Base-by-base conservation (phyloP, 1,140 invertebrate species). In the Globodera rostochiensis region DNA sequence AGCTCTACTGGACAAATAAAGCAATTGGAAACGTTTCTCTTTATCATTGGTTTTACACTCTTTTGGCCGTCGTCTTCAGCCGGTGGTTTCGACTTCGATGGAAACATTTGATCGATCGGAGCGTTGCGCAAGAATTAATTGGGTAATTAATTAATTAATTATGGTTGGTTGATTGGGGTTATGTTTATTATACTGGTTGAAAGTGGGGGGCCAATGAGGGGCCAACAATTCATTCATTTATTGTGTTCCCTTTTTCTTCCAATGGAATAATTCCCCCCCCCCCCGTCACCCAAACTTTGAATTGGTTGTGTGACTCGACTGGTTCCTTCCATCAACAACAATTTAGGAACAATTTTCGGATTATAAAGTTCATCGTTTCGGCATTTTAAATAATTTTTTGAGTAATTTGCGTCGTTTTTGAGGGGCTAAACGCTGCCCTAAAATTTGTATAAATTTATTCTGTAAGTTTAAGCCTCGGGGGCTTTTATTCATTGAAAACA, bases 1-100 rank as follows among this genome's bases (percentile, higher is more conserved):
- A 60, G 64, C 15, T 13, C 21, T n/a, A 3, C 13, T 76, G 60
- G 64, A 77, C 45, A 77, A 57, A 75, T 75, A 21, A 57, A 75
- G 25, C 60, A 75, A 49, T 67, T 9, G 53, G 21, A 25, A 74
- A 53, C 50, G 50, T 53, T 64, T 64, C 2, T 19, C 19, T 15
- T 64, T 64, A 11, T 64, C 7, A 53, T 11, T 64, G 5, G 5
- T 64, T 64, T 64, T 64, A 19, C 53, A 53, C 53, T 53, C 53
- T 53, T 53, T 53, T 15, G 53, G 53, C 53, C 53, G 57, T 15
- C 57, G 13, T 64, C 19, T 19, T 13, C 57, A 6, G 57, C 57
- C 57, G 57, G 19, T 6, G 57, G 3, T 64, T 64, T 19, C 57
- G 19, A 64, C n/a, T 64, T 64, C 57, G 19, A 64, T 64, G 57